phyloP scores from a whole-genome alignment of 2,797 vertebrate species.

The Psittacula echo region DNA sequence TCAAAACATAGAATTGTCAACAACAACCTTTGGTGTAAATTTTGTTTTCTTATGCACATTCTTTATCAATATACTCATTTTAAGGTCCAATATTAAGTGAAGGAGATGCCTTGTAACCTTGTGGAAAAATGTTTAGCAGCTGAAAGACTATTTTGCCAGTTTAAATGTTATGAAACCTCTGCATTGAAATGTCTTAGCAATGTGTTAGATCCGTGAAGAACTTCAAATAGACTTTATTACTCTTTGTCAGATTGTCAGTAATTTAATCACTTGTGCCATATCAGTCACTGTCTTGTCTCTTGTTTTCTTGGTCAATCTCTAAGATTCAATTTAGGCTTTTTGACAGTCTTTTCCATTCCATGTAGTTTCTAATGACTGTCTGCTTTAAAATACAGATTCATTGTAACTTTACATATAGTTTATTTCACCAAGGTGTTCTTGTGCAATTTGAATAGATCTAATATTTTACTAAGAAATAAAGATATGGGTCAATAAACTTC shows the following conservation, averaged over 20 bases:
- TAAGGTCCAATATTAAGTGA: conserved; percentile 55
- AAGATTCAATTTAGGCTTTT: conserved; percentile 36
- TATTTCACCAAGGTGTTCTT: conserved; percentile 46
- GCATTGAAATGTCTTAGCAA: background rate
- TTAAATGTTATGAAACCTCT: conserved; percentile 8
- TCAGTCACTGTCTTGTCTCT: background rate
- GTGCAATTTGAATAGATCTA: conserved; percentile 49
- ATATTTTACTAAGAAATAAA: conserved; percentile 69
- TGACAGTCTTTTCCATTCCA: conserved; percentile 21
- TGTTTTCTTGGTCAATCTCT: conserved; percentile 31
- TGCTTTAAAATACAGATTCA: conserved; percentile 27
- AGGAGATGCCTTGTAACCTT: conserved; percentile 59
- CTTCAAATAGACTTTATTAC: conserved; percentile 12
- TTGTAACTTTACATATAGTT: background rate
- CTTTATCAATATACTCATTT: background rate
- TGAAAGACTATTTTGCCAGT: conserved; percentile 31
- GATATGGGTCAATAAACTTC: conserved; percentile 58
- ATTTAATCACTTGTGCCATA: conserved; percentile 63
- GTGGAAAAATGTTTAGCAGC: conserved; percentile 30
- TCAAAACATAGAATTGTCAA: background rate
- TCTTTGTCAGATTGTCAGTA: conserved; percentile 7
- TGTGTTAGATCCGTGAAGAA: background rate
- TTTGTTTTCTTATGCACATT: background rate
- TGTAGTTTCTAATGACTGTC: conserved; percentile 31
- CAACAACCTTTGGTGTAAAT: background rate